These are phyloP conservation scores for Lamellibrachia satsuma DNA, from an alignment of 2,888 invertebrate species.

Conservation along the genomic window DNA sequence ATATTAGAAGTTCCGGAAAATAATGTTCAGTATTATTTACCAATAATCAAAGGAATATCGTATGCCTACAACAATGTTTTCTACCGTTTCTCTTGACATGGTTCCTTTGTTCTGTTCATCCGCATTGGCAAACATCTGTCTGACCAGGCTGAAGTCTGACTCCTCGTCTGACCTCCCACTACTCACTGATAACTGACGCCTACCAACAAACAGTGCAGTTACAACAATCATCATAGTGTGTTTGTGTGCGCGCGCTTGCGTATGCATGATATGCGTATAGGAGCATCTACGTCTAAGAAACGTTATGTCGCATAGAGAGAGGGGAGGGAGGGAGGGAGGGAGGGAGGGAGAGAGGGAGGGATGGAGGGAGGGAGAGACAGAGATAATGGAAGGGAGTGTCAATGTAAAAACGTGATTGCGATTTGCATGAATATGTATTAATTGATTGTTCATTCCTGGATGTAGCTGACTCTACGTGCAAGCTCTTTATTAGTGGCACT, in stretches of 20 bases:
- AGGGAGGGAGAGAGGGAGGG: not conserved
- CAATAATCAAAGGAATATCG: too few species aligned
- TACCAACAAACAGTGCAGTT: not conserved
- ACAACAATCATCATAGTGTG: not conserved
- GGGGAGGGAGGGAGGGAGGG: too few species aligned
- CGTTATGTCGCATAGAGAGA: not conserved
- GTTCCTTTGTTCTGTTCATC: not conserved
- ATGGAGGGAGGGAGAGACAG: too few species aligned
- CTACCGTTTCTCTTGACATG: not conserved
- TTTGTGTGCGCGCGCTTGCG: not conserved
- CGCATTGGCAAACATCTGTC: not conserved
- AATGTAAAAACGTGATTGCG: too few species aligned
- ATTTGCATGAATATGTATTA: not conserved
- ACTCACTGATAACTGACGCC: not conserved
- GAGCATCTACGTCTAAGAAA: not conserved
- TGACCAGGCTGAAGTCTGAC: not conserved
- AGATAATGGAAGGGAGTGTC: not conserved
- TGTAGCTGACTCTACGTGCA: not conserved
- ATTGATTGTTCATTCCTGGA: not conserved
- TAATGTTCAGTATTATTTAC: too few species aligned
- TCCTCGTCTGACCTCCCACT: not conserved
- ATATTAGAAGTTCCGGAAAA: too few species aligned
- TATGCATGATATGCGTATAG: not conserved
- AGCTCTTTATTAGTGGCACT: not conserved
- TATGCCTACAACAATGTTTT: not conserved